Conservation (phyloP, 2,797 vertebrate species). For the Pteropus rufus region DNA sequence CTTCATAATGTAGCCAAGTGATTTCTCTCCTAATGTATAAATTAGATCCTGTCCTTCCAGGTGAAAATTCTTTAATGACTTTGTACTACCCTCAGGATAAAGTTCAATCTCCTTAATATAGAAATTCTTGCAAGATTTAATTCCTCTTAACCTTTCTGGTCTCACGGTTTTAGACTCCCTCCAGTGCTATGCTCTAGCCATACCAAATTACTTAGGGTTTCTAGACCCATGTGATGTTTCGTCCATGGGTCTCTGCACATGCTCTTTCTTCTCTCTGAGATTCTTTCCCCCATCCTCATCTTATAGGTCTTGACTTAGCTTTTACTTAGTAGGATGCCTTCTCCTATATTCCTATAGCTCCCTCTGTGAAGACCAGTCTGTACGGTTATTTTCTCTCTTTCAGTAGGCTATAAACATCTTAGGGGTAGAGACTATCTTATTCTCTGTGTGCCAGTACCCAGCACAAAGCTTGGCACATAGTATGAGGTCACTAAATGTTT, state of each 20-base stretch:
- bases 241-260: background rate
- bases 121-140: background rate
- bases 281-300: background rate
- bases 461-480: background rate
- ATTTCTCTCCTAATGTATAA: background rate
- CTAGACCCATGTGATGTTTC: background rate
- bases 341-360: background rate
- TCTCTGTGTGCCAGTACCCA: background rate
- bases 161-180: background rate
- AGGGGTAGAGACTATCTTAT: background rate
- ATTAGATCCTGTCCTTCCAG: background rate
- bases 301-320: background rate
- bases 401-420: background rate
- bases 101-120: background rate
- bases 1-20: background rate
- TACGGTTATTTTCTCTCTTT: background rate
- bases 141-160: background rate
- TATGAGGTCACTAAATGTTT: background rate
- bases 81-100: background rate
- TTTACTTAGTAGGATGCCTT: background rate
- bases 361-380: background rate
- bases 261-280: background rate
- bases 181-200: background rate
- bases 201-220: background rate
- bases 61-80: conserved; percentile 10